Evolutionary conservation across 2,797 vertebrate genomes (phyloP).

Genomic region (Schizothorax lantsangensis): DNA sequence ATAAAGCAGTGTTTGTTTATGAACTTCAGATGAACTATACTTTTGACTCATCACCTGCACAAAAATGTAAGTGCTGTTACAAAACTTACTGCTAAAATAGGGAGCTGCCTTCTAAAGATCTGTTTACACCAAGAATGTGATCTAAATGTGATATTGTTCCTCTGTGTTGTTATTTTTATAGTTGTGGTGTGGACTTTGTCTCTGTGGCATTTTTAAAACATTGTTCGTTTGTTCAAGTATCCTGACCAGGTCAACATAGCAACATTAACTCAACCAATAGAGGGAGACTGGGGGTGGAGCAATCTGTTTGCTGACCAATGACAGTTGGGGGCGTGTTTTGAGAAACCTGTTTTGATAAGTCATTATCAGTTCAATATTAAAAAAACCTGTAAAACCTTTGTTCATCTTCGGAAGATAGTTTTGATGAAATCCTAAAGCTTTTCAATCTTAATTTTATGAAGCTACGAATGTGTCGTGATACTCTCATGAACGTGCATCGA

Average conservation of each 20-base stretch:
- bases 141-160: background rate
- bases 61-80: background rate
- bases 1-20: conserved; percentile 18
- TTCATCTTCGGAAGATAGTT: too few relatives aligned
- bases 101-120: background rate
- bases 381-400: background rate
- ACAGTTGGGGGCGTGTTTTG: background rate
- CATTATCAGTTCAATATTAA: background rate
- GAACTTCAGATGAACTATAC: background rate
- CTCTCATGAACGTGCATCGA: too few relatives aligned
- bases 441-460: too few relatives aligned
- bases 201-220: background rate
- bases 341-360: background rate
- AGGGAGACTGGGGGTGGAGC: background rate
- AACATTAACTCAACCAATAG: conserved; percentile 4
- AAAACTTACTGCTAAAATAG: background rate
- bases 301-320: background rate
- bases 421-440: too few relatives aligned
- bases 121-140: background rate
- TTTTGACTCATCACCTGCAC: background rate
- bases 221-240: background rate
- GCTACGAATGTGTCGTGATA: too few relatives aligned
- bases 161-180: background rate
- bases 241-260: background rate
- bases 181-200: background rate